phyloP scores from a whole-genome alignment of 2,888 invertebrate genomes.

The Portevinia maculata region DNA sequence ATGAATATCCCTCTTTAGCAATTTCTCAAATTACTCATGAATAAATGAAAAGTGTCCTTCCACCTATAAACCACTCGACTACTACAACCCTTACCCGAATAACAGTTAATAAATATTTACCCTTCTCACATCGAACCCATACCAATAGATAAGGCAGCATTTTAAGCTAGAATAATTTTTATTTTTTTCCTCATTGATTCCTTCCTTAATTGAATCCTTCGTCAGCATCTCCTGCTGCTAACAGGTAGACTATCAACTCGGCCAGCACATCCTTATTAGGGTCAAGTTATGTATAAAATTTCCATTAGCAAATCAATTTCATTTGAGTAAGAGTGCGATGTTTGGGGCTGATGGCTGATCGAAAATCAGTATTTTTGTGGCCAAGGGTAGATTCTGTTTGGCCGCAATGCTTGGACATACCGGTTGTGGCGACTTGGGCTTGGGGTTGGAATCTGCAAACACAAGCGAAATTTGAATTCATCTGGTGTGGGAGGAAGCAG shows the following conservation, averaged over 20 bases:
- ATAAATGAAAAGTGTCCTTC: constrained; percentile 69
- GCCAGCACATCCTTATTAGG: constrained; percentile 57
- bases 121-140: constrained; percentile 59
- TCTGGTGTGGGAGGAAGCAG: neutral
- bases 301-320: constrained; percentile 72
- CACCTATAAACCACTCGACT: neutral
- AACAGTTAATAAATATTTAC: constrained; percentile 73
- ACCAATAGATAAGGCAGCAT: constrained; percentile 54
- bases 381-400: neutral
- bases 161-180: constrained; percentile 64
- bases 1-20: constrained; percentile 8
- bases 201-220: constrained; percentile 70
- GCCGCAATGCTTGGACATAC: constrained; percentile 15
- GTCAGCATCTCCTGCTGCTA: constrained; percentile 44
- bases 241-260: constrained; percentile 39
- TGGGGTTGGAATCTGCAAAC: constrained; percentile 12
- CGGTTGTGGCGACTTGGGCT: constrained; percentile 23
- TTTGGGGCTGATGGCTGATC: constrained; percentile 37
- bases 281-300: constrained; percentile 73
- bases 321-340: constrained; percentile 27
- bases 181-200: constrained; percentile 36
- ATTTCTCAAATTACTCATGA: constrained; percentile 61
- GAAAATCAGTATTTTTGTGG: constrained; percentile 34
- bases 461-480: constrained; percentile 42
- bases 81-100: constrained; percentile 15